Percentiles rank a stretch among this genome's conserved stretches.
phyloP scores from a whole-genome alignment of 2,113 vertebrate genomes.

The Sitta europaea region DNA sequence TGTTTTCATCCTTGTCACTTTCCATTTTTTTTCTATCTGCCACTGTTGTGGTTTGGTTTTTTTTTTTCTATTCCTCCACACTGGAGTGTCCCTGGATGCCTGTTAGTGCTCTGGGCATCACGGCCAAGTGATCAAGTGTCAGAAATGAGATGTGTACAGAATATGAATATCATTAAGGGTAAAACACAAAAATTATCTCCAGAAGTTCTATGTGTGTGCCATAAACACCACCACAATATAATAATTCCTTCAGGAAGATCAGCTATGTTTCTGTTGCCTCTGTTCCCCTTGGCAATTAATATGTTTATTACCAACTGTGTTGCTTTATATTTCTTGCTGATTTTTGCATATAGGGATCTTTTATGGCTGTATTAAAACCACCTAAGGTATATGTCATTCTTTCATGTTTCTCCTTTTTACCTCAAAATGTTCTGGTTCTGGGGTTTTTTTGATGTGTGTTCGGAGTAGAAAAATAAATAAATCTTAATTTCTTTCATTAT shows the following conservation, averaged over 20 bases:
- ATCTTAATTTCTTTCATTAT: not conserved
- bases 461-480: not conserved
- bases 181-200: not conserved
- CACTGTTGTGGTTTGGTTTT: not conserved
- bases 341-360: not conserved
- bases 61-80: not conserved
- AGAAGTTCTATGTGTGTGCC: not conserved
- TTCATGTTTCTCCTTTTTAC: not conserved
- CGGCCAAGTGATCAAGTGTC: not conserved
- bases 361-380: not conserved
- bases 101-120: not conserved
- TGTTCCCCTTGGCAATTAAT: not conserved
- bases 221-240: not conserved
- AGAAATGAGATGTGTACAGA: not conserved
- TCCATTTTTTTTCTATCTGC: not conserved
- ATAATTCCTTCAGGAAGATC: not conserved
- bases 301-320: not conserved
- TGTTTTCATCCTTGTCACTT: not conserved
- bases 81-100: not conserved
- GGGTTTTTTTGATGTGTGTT: not conserved
- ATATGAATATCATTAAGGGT: not conserved
- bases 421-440: not conserved
- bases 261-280: not conserved
- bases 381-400: not conserved
- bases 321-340: not conserved